Evolutionary conservation across 2,797 vertebrate genomes (phyloP).

Genomic region (Cyclopterus lumpus): DNA sequence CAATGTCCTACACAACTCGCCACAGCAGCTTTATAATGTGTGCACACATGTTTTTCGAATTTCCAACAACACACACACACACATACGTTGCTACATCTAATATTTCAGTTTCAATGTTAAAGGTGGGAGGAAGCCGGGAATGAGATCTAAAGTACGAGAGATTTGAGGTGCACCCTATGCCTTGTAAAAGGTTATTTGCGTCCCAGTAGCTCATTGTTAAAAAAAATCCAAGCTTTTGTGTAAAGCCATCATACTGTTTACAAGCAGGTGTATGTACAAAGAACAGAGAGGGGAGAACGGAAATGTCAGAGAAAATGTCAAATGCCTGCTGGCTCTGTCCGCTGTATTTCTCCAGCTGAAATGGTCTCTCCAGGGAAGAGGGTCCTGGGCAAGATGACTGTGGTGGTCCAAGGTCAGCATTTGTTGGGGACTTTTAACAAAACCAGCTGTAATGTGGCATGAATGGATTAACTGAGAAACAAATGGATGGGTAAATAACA

Average conservation of each 20-base stretch:
- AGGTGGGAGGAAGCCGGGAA: slow-evolving; percentile 16
- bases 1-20: neutral
- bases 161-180: slow-evolving; percentile 60
- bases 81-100: slow-evolving; percentile 7
- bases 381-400: slow-evolving; percentile 56
- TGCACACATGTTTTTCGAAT: slow-evolving; percentile 9
- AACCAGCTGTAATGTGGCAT: slow-evolving; percentile 27
- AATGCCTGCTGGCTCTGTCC: slow-evolving; percentile 80
- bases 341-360: slow-evolving; percentile 70
- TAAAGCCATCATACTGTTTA: slow-evolving; percentile 82
- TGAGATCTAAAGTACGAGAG: slow-evolving; percentile 51
- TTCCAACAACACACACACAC: slow-evolving; percentile 16
- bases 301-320: slow-evolving; percentile 89
- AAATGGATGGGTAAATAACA: slow-evolving; percentile 30
- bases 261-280: slow-evolving; percentile 78
- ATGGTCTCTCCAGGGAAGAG: slow-evolving; percentile 71
- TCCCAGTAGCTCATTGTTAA: slow-evolving; percentile 71
- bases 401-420: slow-evolving; percentile 65
- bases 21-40: slow-evolving; percentile 10
- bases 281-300: slow-evolving; percentile 71
- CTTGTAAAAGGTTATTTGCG: slow-evolving; percentile 81
- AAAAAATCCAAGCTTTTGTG: slow-evolving; percentile 73
- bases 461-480: slow-evolving; percentile 42
- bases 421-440: slow-evolving; percentile 58
- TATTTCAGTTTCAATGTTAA: slow-evolving; percentile 43